Base-by-base conservation (phyloP, 2,113 vertebrate genomes). In the Chelonoidis abingdonii region DNA sequence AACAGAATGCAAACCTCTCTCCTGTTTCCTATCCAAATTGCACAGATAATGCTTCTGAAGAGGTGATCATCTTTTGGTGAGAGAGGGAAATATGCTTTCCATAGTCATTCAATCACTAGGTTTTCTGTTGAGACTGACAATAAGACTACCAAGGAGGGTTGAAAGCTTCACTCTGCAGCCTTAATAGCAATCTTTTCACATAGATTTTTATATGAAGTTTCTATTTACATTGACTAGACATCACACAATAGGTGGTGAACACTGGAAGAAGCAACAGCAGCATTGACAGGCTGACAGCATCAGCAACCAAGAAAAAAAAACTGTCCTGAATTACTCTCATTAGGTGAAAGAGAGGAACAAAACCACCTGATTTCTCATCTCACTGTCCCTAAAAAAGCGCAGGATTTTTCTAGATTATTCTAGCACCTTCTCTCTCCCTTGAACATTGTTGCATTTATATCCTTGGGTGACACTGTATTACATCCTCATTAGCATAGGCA, bases 201-300 rank as follows among this genome's bases (percentile, higher is more conserved):
- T 12, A 44, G 65, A 29, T 65, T 72, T 41, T 38, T 38, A 22
- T 38, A 38, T n/a, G n/a, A 38, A 21, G 29, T 72, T 72, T 72
- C 19, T 72, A 41, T 41, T 38, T 38, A 72, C 69, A 72, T 19
- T 47, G 25, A 80, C 81, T 89, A 88, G 72, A 86, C 0, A 0
- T 53, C 57, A 85, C 84, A 75, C 2, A 1, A 89, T 92, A 95
- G 24, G 38, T n/a, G 93, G 35, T 38, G 35, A n/a, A 38, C 17
- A 21, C 6, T n/a, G 38, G 24, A 76, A 76, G 11, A 44, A 76
- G 22, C 41, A 44, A 44, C 10, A 89, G 84, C 53, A 85, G 57
- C 75, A 87, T 50, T 89, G 44, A 78, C 85, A 86, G 93, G 89
- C 93, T 97, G 95, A 94, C 94, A 92, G 83, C 3, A 80, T 54